Base-by-base conservation (phyloP, 2,797 vertebrate species). In the Ataeniobius toweri region DNA sequence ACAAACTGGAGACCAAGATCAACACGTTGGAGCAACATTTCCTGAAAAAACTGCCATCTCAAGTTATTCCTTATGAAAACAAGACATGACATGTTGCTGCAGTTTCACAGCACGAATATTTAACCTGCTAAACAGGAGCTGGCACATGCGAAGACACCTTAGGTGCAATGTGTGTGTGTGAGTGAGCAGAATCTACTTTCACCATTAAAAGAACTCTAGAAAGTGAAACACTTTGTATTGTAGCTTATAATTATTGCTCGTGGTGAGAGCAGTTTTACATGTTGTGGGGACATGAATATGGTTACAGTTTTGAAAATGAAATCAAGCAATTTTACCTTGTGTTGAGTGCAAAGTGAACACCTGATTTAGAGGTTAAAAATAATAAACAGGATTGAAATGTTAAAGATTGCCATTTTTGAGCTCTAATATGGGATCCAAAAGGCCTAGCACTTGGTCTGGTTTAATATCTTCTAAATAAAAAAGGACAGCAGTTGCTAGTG, bases 111-210 rank as follows among this genome's bases (percentile, higher is more conserved):
- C 16, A 63, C 61, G 9, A 44, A 68, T 24, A 44, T 44, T n/a
- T 68, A n/a, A 68, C 65, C 39, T 24, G 65, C 12, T n/a, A 68
- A 68, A 44, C 63, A 67, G 63, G 36, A 41, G 63, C 31, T 39
- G 20, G 10, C 36, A 67, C 24, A 36, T 12, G 9, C 41, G 5
- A 14, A 41, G 12, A 9, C 63, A 13, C 20, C 39, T 24, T 44
- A 44, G 22, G n/a, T 13, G 22, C 20, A 14, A 44, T 24, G 36
- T 67, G 63, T 24, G 63, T 24, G 3, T 67, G 8, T 6, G 65
- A 6, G 10, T 41, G 22, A 44, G 22, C 22, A 18, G 61, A 36
- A 36, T 63, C 16, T 36, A 20, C 31, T 18, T 8, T 63, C 36
- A 44, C n/a, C 24, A 44, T 13, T n/a, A 22, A 36, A 68, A 6